Evolutionary conservation across 2,113 vertebrate genomes (phyloP), one percentile per base, ranked within the genome.

Genomic region (Thalassoma bifasciatum): DNA sequence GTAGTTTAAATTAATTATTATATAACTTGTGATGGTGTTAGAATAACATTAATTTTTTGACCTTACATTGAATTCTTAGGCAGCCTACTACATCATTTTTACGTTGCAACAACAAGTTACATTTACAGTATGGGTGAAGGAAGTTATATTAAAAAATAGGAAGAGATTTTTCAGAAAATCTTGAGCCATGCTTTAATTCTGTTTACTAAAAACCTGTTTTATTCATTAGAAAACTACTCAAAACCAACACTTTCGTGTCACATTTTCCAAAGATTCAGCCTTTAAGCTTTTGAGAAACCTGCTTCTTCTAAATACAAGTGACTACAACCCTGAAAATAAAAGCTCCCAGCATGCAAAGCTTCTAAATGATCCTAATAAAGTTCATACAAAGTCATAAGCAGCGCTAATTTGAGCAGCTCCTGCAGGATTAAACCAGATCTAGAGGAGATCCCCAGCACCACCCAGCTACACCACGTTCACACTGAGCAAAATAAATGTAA

Each of bases 391-490:
- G 63, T 68, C 61, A n/a, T 44, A 46, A 17, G 24, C 26, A 30
- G 57, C 59, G 54, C 26, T 57, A 21, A 72, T 80, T 10, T 78
- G 34, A 70, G 66, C 74, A 61, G 44, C 62, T 78, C 66, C 72
- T 62, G 59, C 75, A 67, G 86, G 79, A 65, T 71, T 83, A 19
- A 44, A 58, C 40, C 36, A 49, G 71, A 72, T 56, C 79, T 56
- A 3, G 44, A 65, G 36, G 58, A 72, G 66, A 57, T 34, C 9
- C 62, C 49, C 37, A 65, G 79, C 86, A 78, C 81, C 82, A 52
- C 82, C 82, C 77, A 37, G 68, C 70, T 38, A 66, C 77, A 62
- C 61, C 70, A 73, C 19, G n/a, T n/a, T n/a, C n/a, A n/a, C n/a
- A n/a, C n/a, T n/a, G n/a, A n/a, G n/a, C n/a, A n/a, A n/a, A n/a